Evolutionary conservation across 2,888 invertebrate species (phyloP).

Genomic region (Ischnura elegans): DNA sequence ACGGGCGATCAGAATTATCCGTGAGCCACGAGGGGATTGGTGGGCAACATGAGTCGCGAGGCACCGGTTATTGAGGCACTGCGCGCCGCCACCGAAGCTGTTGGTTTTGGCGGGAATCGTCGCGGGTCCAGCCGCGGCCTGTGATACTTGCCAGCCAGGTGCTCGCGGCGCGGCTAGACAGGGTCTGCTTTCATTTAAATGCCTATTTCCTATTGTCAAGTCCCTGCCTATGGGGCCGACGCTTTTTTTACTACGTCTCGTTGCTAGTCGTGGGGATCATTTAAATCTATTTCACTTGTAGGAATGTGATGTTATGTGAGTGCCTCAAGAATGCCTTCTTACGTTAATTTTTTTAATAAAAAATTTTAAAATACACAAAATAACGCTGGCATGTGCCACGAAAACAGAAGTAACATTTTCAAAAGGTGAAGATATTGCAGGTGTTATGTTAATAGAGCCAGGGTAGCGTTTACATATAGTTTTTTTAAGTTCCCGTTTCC

Average conservation of each 20-base stretch:
- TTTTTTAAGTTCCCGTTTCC: no score
- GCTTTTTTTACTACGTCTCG: neutral
- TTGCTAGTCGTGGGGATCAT: neutral
- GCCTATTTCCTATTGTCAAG: neutral
- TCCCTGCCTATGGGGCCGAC: neutral
- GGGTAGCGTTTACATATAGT: no score
- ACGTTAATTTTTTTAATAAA: no score
- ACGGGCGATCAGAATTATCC: neutral
- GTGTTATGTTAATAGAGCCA: no score
- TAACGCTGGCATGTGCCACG: no score
- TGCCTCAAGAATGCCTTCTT: no score
- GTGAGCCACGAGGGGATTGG: neutral
- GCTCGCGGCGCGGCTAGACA: neutral
- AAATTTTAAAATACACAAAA: no score
- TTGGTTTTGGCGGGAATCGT: neutral
- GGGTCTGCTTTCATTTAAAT: neutral
- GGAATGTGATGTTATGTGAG: no score
- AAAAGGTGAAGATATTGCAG: no score
- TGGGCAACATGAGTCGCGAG: slow-evolving; percentile 9
- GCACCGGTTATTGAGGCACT: slow-evolving; percentile 27
- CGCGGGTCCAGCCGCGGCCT: no score
- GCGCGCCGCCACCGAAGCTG: neutral
- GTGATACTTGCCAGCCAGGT: no score
- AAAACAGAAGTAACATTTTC: no score
- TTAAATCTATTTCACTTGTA: neutral